These are phyloP conservation scores for Pycnonotus jocosus DNA, from an alignment of 2,113 vertebrate genomes.

Conservation along the genomic window DNA sequence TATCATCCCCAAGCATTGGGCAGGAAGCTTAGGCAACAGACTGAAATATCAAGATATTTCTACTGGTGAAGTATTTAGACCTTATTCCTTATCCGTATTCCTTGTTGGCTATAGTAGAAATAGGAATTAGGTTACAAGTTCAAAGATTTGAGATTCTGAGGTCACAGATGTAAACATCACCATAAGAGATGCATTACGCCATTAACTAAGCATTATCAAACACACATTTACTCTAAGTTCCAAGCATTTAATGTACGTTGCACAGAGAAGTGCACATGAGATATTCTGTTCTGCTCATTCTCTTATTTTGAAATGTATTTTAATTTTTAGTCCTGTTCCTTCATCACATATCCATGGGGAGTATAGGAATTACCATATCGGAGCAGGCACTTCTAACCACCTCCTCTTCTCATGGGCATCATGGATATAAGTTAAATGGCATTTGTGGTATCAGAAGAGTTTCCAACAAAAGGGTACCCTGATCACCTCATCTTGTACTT, in stretches of 20 bases:
- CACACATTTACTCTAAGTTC: background rate
- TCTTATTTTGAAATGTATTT: background rate
- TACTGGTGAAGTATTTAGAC: background rate
- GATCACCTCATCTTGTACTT: background rate
- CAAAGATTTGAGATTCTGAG: background rate
- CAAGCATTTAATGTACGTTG: background rate
- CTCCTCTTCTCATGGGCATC: background rate
- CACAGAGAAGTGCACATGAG: background rate
- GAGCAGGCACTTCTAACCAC: background rate
- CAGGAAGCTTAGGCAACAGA: background rate
- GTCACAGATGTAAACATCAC: background rate
- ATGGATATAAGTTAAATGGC: background rate
- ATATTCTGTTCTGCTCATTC: background rate
- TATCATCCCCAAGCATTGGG: background rate
- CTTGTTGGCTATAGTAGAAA: background rate
- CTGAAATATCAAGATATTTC: background rate
- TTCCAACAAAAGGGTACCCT: background rate
- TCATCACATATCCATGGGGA: background rate
- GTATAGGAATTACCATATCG: accelerated
- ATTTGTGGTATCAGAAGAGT: background rate
- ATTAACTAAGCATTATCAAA: background rate
- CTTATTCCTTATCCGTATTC: background rate
- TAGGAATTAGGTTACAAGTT: background rate
- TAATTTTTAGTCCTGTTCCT: background rate
- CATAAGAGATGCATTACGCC: background rate